Conservation (phyloP, 2,888 invertebrate species). For the Boloria selene region DNA sequence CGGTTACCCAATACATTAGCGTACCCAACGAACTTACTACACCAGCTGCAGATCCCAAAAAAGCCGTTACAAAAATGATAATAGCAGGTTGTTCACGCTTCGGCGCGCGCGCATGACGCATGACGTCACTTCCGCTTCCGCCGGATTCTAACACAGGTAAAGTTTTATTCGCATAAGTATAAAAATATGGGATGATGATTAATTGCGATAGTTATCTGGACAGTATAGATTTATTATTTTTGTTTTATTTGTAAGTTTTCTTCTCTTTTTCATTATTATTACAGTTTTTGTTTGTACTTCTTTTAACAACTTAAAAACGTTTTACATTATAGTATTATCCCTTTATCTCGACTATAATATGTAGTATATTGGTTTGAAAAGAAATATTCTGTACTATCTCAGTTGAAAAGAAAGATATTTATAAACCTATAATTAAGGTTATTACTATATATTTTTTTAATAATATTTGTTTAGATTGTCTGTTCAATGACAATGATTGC, state of each 20-base stretch:
- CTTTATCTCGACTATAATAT: too few relatives aligned
- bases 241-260: neutral
- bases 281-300: too few relatives aligned
- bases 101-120: slow-evolving; percentile 43
- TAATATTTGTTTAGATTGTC: too few relatives aligned
- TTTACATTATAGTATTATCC: too few relatives aligned
- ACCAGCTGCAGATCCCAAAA: slow-evolving; percentile 37
- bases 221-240: neutral
- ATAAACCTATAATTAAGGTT: too few relatives aligned
- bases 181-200: slow-evolving; percentile 21
- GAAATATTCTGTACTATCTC: too few relatives aligned
- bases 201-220: slow-evolving; percentile 10
- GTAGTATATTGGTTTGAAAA: too few relatives aligned
- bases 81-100: slow-evolving; percentile 42
- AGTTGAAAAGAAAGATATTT: too few relatives aligned
- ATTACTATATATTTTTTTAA: too few relatives aligned
- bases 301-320: too few relatives aligned
- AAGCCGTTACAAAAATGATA: slow-evolving; percentile 40
- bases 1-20: neutral
- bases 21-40: slow-evolving; percentile 19
- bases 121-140: slow-evolving; percentile 50
- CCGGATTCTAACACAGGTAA: slow-evolving; percentile 31
- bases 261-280: too few relatives aligned
- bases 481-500: too few relatives aligned
- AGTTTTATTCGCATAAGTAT: slow-evolving; percentile 15